Percentiles rank a stretch among this genome's conserved stretches.
phyloP scores from a whole-genome alignment of 2,797 vertebrate species.

The Sebastes flavidus region DNA sequence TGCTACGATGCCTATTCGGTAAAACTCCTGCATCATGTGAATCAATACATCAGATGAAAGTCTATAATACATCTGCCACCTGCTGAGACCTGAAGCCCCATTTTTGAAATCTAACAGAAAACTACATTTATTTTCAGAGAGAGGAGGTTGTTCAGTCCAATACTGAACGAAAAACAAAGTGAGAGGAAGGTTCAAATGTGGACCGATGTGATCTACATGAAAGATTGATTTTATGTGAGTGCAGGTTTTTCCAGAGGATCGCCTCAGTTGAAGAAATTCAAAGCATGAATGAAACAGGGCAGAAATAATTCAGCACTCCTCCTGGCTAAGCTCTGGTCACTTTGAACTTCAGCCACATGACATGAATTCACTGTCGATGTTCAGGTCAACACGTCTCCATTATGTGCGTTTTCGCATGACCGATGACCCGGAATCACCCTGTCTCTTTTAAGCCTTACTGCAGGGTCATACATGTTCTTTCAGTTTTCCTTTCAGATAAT shows the following conservation, averaged over 20 bases:
- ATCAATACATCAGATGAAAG: constrained; percentile 5
- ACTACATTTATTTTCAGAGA: background rate
- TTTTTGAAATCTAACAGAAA: constrained; percentile 1
- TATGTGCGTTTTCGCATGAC: background rate
- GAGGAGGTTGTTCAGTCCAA: background rate
- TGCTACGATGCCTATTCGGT: background rate
- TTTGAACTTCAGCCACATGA: constrained; percentile 4
- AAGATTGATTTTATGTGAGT: constrained; percentile 40
- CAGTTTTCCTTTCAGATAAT: constrained; percentile 37
- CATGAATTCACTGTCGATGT: background rate
- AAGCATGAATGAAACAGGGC: constrained; percentile 26
- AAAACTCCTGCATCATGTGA: background rate
- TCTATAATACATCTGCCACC: constrained; percentile 6
- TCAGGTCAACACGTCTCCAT: constrained; percentile 1
- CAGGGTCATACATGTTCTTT: constrained; percentile 10
- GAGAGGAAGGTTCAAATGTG: background rate
- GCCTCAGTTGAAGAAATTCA: constrained; percentile 8
- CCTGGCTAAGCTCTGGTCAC: constrained; percentile 3
- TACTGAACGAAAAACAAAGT: constrained; percentile 6
- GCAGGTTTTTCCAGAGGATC: constrained; percentile 13
- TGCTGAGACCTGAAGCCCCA: background rate
- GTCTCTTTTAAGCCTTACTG: background rate
- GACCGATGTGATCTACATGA: constrained; percentile 13
- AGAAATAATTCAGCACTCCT: constrained; percentile 44
- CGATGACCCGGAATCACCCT: constrained; percentile 14